Base-by-base conservation (phyloP, 2,797 vertebrate species). In the Melopsittacus undulatus region DNA sequence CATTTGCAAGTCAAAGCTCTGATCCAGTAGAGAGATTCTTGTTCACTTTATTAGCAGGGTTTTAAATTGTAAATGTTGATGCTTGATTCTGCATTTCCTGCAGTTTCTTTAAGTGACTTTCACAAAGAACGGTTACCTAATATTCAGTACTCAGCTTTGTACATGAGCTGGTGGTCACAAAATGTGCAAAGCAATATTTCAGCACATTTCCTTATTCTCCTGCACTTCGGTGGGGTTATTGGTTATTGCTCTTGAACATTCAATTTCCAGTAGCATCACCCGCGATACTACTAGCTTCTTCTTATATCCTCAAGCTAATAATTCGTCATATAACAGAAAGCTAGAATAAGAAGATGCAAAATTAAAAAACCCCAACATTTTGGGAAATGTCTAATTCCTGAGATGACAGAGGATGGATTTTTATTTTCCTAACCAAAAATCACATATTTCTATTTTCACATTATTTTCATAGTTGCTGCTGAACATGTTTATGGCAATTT, bases 61-160 rank as follows among this genome's bases (percentile, higher is more conserved):
- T 84, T 66, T 79, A 84, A 93, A 82, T 56, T 89, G 43, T 70
- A 81, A 84, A 87, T 74, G 63, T 84, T 92, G 63, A 67, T 36
- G 49, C 27, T 83, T 64, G 48, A 76, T 91, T 91, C 80, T 84
- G 63, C 63, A 88, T 36, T 79, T 83, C 73, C 54, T 82, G 59
- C 70, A 84, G 34, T 67, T 92, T 81, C 49, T 91, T 75, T 40
- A 84, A 90, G 74, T 57, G 74, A 84, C 77, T 88, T 96, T 78
- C 80, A 90, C 63, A 78, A 83, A 84, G 74, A 83, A 83, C 23
- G 46, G 59, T 51, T n/a, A 12, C 76, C 63, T 67, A 63, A 90
- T 81, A 87, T 30, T 88, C 73, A 85, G 46, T 32, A 54, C 46
- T 83, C 56, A 70, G 78, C 59, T 96, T 90, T 94, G 34, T 45